Conservation (phyloP, 2,888 invertebrate species). For the Melangyna quadrimaculata region DNA sequence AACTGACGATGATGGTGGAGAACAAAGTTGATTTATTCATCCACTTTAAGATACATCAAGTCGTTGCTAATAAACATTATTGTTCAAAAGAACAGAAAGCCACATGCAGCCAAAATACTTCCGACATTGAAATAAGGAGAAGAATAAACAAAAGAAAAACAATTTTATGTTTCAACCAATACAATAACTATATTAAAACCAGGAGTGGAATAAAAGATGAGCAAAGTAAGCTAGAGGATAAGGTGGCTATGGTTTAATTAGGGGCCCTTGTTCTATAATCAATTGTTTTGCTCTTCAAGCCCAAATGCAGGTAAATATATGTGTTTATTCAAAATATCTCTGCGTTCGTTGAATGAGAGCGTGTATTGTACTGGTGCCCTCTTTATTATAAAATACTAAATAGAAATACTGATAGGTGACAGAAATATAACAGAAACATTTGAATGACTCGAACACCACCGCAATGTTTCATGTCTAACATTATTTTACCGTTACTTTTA, state of each 20-base stretch:
- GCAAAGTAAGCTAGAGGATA: no score
- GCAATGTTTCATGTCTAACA: no score
- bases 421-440: no score
- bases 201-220: background rate
- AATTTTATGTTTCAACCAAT: slow-evolving; percentile 36
- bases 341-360: no score
- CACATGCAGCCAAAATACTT: background rate
- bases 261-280: background rate
- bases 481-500: no score
- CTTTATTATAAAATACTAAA: no score
- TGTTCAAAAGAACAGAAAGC: background rate
- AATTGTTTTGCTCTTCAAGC: background rate
- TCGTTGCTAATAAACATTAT: slow-evolving; percentile 56
- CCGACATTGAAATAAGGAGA: slow-evolving; percentile 19
- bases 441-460: no score
- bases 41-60: slow-evolving; percentile 60
- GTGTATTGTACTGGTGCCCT: no score
- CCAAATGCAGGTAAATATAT: no score
- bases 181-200: slow-evolving; percentile 56
- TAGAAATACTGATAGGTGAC: no score
- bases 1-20: background rate
- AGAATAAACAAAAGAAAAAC: slow-evolving; percentile 1
- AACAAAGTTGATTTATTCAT: slow-evolving; percentile 60
- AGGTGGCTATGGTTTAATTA: background rate
- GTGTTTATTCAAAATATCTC: no score